Base-by-base conservation (phyloP, 35 echinoderm and acorn worm species). In the Ptychodera flava region DNA sequence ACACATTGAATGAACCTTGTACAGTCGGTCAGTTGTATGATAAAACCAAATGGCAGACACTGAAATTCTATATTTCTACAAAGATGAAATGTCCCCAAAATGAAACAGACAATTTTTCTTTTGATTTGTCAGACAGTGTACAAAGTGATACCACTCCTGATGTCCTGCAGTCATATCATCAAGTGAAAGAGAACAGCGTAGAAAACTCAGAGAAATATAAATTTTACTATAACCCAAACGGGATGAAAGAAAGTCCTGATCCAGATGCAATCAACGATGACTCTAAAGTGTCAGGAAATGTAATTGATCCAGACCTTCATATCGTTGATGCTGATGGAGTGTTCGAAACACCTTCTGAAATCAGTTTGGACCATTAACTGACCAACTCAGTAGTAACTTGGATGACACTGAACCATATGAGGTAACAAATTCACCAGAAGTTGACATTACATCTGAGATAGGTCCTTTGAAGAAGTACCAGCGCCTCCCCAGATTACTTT, bases 61-160 rank as follows among this genome's bases (percentile, higher is more conserved):
- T 83, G 36, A 83, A 83, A 36, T 83, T 83, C n/a, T 83, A 35
- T 33, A 83, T 83, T 36, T 83, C 36, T 33, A 35, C 33, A 83
- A 34, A 33, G 81, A 83, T 28, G 28, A 83, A 83, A 36, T n/a
- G 33, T 83, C 81, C 6, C 32, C 32, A 83, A 16, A 28, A 33
- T 34, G 33, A 36, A 36, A 83, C 33, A 33, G 32, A 83, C 1
- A 35, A 36, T 30, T 32, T 35, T 28, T 36, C 36, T 33, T 35
- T n/a, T 35, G 1, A 36, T 36, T 33, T 83, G 81, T 28, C 12
- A 34, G 36, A 2, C 33, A 33, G n/a, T 83, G 33, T 83, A 36
- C 32, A 33, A 34, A 34, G 1, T 36, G 33, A 36, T 83, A 83
- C 32, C 29, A 83, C 12, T 83, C 45, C 45, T 22, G 45, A 64